Base-by-base conservation (phyloP, 2,797 vertebrate species). In the Sebastes vulpes region DNA sequence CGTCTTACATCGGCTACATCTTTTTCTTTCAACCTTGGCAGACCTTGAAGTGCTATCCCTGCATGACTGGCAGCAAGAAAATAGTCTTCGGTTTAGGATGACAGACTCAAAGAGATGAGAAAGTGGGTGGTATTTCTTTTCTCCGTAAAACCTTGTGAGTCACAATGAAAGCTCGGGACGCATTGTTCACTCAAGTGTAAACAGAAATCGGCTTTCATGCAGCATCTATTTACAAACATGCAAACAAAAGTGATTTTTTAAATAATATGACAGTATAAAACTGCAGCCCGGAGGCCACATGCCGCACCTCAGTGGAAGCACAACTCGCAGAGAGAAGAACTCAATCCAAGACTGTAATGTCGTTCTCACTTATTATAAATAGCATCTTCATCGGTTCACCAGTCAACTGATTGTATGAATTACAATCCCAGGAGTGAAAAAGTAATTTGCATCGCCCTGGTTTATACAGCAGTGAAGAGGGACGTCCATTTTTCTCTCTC, bases 51-150 rank as follows among this genome's bases (percentile, higher is more conserved):
- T 63, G 9, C 72, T 70, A 54, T 68, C 71, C 64, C 65, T 71
- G 80, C 80, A 53, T 89, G 88, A 92, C 83, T 89, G 87, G 85
- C 86, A 88, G 92, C 75, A 66, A 77, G 78, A 89, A 92, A 92
- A 90, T 70, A 81, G 77, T 82, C 77, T 84, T 83, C 87, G 75
- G 89, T 89, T 85, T 63, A 57, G 65, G 54, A 74, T 75, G 89
- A 76, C 85, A 64, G 66, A 61, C 66, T 85, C 54, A 79, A 65
- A 82, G 67, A 65, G 73, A 84, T 35, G 75, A 72, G 53, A 61
- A 79, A 82, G 83, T 88, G 85, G 81, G 78, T 60, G 85, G 83
- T 46, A 9, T 70, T 82, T 74, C 0, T 74, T 26, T 75, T 67
- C 61, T 60, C 58, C 4, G 74, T 68, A 76, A 81, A 83, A 48